These are phyloP conservation scores for Centrocercus urophasianus DNA, from an alignment of 2,113 vertebrate genomes.

Conservation along the genomic window DNA sequence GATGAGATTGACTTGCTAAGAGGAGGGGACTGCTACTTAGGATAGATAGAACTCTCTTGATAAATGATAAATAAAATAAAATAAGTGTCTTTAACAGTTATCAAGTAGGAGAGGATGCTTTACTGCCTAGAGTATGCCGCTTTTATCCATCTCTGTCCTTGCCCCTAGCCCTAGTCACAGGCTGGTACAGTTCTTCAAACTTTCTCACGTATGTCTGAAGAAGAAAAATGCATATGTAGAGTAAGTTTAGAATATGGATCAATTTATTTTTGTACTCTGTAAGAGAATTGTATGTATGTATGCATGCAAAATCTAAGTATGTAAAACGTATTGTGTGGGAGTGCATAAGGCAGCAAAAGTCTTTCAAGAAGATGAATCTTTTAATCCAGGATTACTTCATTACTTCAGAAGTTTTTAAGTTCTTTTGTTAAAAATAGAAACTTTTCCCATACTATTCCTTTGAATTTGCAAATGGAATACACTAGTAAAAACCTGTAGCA, in stretches of 20 bases:
- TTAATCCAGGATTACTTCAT: constrained; percentile 52
- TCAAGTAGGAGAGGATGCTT: neutral
- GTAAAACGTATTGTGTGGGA: constrained; percentile 67
- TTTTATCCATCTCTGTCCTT: neutral
- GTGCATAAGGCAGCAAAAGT: constrained; percentile 43
- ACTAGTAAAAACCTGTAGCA: neutral
- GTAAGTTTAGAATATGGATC: constrained; percentile 58
- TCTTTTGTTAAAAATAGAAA: constrained; percentile 73
- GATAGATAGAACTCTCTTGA: neutral
- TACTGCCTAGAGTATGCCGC: neutral
- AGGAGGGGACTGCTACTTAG: neutral
- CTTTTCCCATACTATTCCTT: constrained; percentile 42
- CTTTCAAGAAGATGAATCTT: constrained; percentile 66
- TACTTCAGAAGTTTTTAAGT: constrained; percentile 59
- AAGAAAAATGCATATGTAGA: constrained; percentile 64
- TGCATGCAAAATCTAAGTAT: constrained; percentile 68
- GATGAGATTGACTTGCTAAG: neutral
- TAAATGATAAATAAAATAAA: neutral
- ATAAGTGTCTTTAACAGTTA: neutral
- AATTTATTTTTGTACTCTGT: constrained; percentile 64
- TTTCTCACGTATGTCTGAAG: constrained; percentile 64
- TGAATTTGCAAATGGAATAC: constrained; percentile 41
- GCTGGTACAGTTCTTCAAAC: constrained; percentile 28
- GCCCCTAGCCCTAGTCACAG: neutral
- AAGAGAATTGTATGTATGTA: constrained; percentile 60